Base-by-base conservation (phyloP, 2,113 vertebrate genomes). In the Eptesicus fuscus region DNA sequence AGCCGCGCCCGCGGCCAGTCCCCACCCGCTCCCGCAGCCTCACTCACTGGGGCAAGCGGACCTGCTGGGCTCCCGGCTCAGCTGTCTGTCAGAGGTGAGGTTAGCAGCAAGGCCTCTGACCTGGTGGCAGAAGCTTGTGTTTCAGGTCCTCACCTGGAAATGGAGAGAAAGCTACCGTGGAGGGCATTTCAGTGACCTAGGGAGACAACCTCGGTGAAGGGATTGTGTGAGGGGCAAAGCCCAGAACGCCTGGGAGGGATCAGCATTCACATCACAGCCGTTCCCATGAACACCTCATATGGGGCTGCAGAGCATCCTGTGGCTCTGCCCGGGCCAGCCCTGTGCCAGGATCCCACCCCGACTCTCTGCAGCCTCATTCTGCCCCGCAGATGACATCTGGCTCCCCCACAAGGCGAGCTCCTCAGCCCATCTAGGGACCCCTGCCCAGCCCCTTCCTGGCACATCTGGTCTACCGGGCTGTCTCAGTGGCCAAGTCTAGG, bases 231-330 rank as follows among this genome's bases (percentile, higher is more conserved):
- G 9, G 8, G 30, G 42, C 56, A 56, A 63, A 47, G 56, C 18
- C 61, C 32, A 37, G 88, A 65, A 71, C 18, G 23, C 47, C 7
- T 22, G 25, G 28, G 53, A 25, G 42, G 35, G 17, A 18, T 37
- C 13, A 0, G 23, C 12, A 9, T 18, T 18, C n/a, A 2, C 5
- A 1, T 7, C 47, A 35, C 1, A 9, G 14, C 53, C n/a, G 1
- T 61, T 70, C 76, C 17, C 18, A 56, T 3, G 4, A 56, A 44
- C 37, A 25, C 79, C 23, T 63, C 51, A 1, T 3, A 51, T 40
- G 40, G 30, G 71, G n/a, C 42, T 22, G 16, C 25, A 3, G 4
- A 20, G 2, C 0, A 14, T 47, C 56, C 51, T 13, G 7, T 8
- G 63, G 65, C 44, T 32, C 47, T 11, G 7, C 7, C 32, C 37